phyloP scores from a whole-genome alignment of 2,113 vertebrate species.

The Prolemur simus region DNA sequence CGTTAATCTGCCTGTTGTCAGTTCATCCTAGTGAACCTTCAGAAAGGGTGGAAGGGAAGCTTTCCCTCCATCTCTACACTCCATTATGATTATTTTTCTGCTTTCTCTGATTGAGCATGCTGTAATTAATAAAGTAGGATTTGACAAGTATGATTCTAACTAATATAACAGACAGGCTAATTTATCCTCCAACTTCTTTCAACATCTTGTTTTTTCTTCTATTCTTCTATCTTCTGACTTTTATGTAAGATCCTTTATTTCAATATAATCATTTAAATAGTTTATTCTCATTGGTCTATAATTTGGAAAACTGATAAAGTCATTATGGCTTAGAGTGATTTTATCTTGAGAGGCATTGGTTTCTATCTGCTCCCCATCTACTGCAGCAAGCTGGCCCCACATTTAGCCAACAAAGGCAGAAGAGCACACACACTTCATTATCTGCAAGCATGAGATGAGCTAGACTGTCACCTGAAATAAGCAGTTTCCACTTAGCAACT shows the following conservation, averaged over 20 bases:
- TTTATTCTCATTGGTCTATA: constrained; percentile 40
- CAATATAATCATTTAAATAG: constrained; percentile 5
- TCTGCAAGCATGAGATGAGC: neutral
- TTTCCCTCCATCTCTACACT: neutral
- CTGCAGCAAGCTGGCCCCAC: neutral
- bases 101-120: neutral
- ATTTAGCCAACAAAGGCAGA: neutral
- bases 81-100: constrained; percentile 26
- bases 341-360: neutral
- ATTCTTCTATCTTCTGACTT: neutral
- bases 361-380: neutral
- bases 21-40: neutral
- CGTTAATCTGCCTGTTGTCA: neutral
- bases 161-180: neutral
- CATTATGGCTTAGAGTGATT: neutral
- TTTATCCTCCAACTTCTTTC: constrained; percentile 17
- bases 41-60: neutral
- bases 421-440: neutral
- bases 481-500: neutral
- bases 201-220: neutral
- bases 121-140: neutral
- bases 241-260: neutral
- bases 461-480: neutral
- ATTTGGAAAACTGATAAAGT: constrained; percentile 28
- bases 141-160: neutral